Base-by-base conservation (phyloP, 2,797 vertebrate genomes). In the Paratrypauchen microcephalus region DNA sequence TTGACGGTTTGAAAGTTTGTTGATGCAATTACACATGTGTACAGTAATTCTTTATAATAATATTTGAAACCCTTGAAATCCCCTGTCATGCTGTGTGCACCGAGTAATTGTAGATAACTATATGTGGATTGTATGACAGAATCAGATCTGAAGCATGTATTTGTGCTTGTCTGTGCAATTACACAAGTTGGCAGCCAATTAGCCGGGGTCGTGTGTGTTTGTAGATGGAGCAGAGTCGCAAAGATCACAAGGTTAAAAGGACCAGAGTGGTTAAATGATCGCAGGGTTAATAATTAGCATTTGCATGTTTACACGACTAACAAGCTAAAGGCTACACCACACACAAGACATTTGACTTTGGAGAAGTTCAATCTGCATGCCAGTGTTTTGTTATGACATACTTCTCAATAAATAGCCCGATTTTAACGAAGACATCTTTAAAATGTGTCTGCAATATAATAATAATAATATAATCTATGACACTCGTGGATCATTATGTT, bases 291-390 rank as follows among this genome's bases (percentile, higher is more conserved):
- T 41, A 13, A 61, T 39, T 21, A 61, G 59, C 59, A 60, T 60
- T 32, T 28, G 21, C 28, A 12, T 61, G 59, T 61, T 59, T 59
- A 36, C 57, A 36, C 57, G 19, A 28, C 57, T n/a, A 59, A 36
- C 57, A 30, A 36, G 57, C 57, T 59, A 59, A 59, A 59, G 57
- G 30, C 57, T 59, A 19, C n/a, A 28, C 56, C 16, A 18, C 58
- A 32, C 8, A n/a, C 8, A 11, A 36, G 28, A 60, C 28, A 32
- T 59, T 19, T 57, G 55, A 26, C 26, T 18, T 59, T 32, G 28
- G 4, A 32, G 26, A 12, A 60, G 16, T 36, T 8, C 1, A 7
- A 19, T 32, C 18, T 3, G 39, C 39, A 41, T 13, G 12, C 39
- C 12, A 45, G 28, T 19, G 16, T 59, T 30, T 59, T 19, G 7